Percentiles rank a stretch among this genome's conserved stretches.
These are phyloP conservation scores for Hipparchia sbordonii DNA, from an alignment of 2,888 invertebrate species.

Conservation along the genomic window DNA sequence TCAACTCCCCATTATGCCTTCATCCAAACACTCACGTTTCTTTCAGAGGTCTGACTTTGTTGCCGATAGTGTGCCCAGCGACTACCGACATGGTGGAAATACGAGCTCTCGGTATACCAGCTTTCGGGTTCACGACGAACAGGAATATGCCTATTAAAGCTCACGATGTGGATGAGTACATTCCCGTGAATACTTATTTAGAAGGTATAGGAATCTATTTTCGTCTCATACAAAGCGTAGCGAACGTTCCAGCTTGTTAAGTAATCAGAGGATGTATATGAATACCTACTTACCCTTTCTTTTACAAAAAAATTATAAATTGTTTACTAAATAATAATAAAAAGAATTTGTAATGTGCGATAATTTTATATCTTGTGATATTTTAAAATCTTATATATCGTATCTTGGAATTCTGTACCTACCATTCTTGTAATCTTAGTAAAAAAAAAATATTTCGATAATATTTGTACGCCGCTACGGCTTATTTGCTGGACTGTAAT, in stretches of 20 bases:
- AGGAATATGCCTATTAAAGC: conserved; percentile 46
- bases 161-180: conserved; percentile 59
- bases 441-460: too few relatives aligned
- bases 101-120: conserved; percentile 58
- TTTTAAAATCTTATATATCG: too few relatives aligned
- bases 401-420: too few relatives aligned
- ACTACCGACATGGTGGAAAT: conserved; percentile 60
- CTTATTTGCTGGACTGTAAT: too few relatives aligned
- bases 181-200: conserved; percentile 56
- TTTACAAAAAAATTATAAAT: not conserved
- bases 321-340: too few relatives aligned
- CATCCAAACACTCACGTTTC: not conserved
- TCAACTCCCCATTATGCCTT: not conserved
- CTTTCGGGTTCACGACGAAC: conserved; percentile 62
- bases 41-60: conserved; percentile 55
- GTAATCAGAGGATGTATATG: not conserved
- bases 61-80: conserved; percentile 55
- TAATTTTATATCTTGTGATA: too few relatives aligned
- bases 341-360: too few relatives aligned
- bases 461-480: too few relatives aligned
- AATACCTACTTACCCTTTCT: not conserved
- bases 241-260: conserved; percentile 37
- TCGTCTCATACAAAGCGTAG: conserved; percentile 46
- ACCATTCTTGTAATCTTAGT: too few relatives aligned
- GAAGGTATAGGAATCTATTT: conserved; percentile 59